These are phyloP conservation scores for Stichopus chloronotus DNA, from an alignment of 35 echinoderm and acorn worm species.

Conservation along the genomic window DNA sequence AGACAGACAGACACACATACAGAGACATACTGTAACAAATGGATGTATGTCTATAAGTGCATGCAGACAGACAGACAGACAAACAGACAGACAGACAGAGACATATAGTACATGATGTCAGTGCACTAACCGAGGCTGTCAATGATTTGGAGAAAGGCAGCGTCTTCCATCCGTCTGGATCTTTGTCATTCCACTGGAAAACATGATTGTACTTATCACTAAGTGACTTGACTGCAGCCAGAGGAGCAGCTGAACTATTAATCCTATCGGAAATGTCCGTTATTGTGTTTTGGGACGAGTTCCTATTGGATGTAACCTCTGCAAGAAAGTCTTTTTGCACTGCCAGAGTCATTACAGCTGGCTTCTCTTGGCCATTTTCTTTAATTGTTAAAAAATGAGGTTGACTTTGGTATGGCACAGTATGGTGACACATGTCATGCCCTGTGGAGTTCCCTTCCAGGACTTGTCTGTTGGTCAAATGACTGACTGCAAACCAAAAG, in stretches of 20 bases:
- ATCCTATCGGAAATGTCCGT: not conserved
- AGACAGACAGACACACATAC: too few species aligned
- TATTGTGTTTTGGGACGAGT: not conserved
- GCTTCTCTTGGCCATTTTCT: too few species aligned
- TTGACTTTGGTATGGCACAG: not conserved
- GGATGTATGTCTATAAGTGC: too few species aligned
- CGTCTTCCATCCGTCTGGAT: slow-evolving; percentile 11
- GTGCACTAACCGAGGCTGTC: not conserved
- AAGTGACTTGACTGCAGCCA: not conserved
- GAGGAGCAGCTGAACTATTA: not conserved
- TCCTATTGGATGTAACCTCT: not conserved
- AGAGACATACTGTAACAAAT: too few species aligned
- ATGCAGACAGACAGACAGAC: too few species aligned
- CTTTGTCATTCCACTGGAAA: slow-evolving; percentile 18
- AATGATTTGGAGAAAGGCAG: not conserved
- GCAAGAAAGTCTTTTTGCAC: not conserved
- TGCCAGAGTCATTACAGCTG: not conserved
- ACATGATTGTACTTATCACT: not conserved
- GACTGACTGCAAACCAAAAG: not conserved
- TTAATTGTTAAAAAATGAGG: not conserved
- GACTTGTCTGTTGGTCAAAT: not conserved
- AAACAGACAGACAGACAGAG: too few species aligned
- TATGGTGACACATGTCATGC: not conserved
- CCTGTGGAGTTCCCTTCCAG: not conserved
- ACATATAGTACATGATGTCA: not conserved